phyloP scores from a whole-genome alignment of 2,888 invertebrate species.

The Luffia ferchaultella region DNA sequence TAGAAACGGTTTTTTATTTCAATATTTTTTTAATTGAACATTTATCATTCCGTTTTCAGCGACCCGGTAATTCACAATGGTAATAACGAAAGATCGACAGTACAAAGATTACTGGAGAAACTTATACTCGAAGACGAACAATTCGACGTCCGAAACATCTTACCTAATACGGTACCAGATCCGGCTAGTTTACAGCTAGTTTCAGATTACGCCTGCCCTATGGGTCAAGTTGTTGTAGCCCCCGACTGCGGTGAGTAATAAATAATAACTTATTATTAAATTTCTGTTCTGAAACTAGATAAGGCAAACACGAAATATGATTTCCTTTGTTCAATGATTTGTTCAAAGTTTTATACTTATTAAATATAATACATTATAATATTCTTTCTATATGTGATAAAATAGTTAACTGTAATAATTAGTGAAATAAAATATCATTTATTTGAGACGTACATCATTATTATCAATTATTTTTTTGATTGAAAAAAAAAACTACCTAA shows the following conservation, averaged over 20 bases:
- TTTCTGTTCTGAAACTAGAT: not conserved
- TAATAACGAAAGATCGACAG: conserved; percentile 86
- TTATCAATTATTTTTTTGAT: no score
- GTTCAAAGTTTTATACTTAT: no score
- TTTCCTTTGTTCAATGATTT: not conserved
- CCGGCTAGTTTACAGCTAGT: conserved; percentile 86
- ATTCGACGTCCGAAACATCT: conserved; percentile 90
- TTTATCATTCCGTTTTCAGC: conserved; percentile 53
- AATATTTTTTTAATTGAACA: not conserved
- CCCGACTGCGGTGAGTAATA: conserved; percentile 84
- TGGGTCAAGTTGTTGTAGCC: conserved; percentile 93
- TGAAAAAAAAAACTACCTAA: no score
- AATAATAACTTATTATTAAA: not conserved
- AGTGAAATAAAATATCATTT: no score
- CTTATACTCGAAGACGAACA: conserved; percentile 93
- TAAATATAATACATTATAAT: no score
- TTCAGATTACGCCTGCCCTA: conserved; percentile 92
- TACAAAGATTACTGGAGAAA: conserved; percentile 85
- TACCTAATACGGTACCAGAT: conserved; percentile 95
- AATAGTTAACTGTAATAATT: no score
- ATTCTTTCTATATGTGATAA: no score
- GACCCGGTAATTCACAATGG: conserved; percentile 90
- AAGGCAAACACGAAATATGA: not conserved
- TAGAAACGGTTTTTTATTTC: not conserved
- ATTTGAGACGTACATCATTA: no score